These are phyloP conservation scores for Drosophila biarmipes DNA, from an alignment of 1,140 invertebrate species.

Conservation along the genomic window DNA sequence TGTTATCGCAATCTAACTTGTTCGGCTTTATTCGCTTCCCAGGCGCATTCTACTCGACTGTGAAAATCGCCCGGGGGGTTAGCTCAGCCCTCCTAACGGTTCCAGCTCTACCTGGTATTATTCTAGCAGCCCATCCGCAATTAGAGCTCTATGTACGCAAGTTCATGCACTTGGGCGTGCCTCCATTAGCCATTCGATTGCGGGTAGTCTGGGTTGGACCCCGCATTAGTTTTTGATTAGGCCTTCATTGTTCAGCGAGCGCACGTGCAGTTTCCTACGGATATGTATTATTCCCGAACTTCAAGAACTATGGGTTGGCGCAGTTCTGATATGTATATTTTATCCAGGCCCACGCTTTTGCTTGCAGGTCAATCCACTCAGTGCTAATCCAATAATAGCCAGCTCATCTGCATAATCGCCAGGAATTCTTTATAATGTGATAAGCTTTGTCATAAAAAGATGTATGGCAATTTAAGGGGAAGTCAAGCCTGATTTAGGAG, in stretches of 20 bases:
- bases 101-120: not conserved
- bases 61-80: slow-evolving; percentile 49
- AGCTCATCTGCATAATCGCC: slow-evolving; percentile 27
- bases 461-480: slow-evolving; percentile 17
- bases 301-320: not conserved
- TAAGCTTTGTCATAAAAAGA: slow-evolving; percentile 13
- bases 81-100: slow-evolving; percentile 41
- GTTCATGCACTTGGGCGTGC: slow-evolving; percentile 61
- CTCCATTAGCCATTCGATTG: slow-evolving; percentile 42
- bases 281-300: not conserved
- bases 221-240: slow-evolving; percentile 16
- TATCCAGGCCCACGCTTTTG: not conserved
- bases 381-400: slow-evolving; percentile 27
- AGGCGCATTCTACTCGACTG: slow-evolving; percentile 61
- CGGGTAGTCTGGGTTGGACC: slow-evolving; percentile 19
- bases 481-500: slow-evolving; percentile 23
- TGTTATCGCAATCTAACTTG: slow-evolving; percentile 30
- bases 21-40: slow-evolving; percentile 43
- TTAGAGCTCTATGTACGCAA: slow-evolving; percentile 35
- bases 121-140: slow-evolving; percentile 28
- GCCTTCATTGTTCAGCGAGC: slow-evolving; percentile 20
- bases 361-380: slow-evolving; percentile 4
- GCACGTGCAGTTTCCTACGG: slow-evolving; percentile 41
- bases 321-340: too few species aligned
- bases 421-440: slow-evolving; percentile 11